These are phyloP conservation scores for Leptodactylus fallax DNA, from an alignment of 2,797 vertebrate species.

Conservation along the genomic window DNA sequence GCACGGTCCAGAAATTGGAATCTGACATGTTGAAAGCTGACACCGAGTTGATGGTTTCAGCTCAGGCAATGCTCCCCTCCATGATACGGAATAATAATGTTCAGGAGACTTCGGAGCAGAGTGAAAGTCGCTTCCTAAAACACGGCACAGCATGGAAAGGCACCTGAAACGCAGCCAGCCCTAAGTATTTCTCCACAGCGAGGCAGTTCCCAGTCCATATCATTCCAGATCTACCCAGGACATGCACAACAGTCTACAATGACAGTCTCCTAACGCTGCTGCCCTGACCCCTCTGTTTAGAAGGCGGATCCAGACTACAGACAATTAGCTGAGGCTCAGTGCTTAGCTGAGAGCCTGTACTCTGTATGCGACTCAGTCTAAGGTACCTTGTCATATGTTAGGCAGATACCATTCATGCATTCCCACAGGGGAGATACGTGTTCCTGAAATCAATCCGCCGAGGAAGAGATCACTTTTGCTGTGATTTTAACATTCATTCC, in stretches of 20 bases:
- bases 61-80: slow-evolving; percentile 14
- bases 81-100: slow-evolving; percentile 25
- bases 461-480: slow-evolving; percentile 65
- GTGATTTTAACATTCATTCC: slow-evolving; percentile 52
- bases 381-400: slow-evolving; percentile 88
- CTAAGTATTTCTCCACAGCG: slow-evolving; percentile 65
- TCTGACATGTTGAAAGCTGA: slow-evolving; percentile 80
- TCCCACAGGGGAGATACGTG: slow-evolving; percentile 67
- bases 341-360: slow-evolving; percentile 69
- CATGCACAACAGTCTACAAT: slow-evolving; percentile 55
- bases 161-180: slow-evolving; percentile 62
- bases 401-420: slow-evolving; percentile 85
- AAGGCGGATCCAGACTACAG: slow-evolving; percentile 63
- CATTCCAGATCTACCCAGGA: slow-evolving; percentile 36
- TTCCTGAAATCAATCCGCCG: slow-evolving; percentile 39
- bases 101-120: not conserved
- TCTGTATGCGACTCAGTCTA: slow-evolving; percentile 77
- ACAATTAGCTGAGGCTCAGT: slow-evolving; percentile 66
- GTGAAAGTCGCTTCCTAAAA: not conserved
- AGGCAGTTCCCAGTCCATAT: not conserved
- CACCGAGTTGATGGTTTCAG: not conserved
- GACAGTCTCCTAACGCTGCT: not conserved
- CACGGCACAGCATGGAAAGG: not conserved
- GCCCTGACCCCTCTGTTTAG: slow-evolving; percentile 63
- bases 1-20: slow-evolving; percentile 84